Evolutionary conservation across 2,888 invertebrate species (phyloP), one percentile per base, ranked within the genome.

Genomic region (Cheilosia urbana): DNA sequence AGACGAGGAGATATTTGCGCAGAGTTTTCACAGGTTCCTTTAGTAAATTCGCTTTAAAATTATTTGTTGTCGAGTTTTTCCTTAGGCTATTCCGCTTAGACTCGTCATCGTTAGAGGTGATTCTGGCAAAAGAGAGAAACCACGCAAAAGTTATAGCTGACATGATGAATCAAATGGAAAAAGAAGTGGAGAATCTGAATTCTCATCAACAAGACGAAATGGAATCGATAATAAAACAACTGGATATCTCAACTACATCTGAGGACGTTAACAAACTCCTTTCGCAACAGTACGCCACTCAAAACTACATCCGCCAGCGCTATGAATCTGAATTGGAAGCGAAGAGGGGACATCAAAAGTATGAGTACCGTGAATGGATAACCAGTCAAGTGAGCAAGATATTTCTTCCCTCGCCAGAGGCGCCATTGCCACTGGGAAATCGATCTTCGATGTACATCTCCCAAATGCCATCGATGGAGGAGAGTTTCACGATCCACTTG

Each of bases 401-500:
- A 87, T 91, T 91, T 51, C 90, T 91, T 72, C 89, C 89, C 1
- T 91, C 91, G 0, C 90, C 91, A 0, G 90, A 91, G 2, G 89
- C 91, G 15, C 68, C 88, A 5, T 90, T 91, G 0, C 90, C 91
- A 4, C 66, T 92, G 34, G 92, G 92, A n/a, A 92, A 92, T 87
- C 90, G 92, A 9, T 92, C 92, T 2, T 92, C 92, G 7, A 92
- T 92, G 92, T 92, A 92, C 69, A 89, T 92, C 13, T 91, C 92
- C 2, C 92, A 92, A 78, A 92, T 91, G 80, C 92, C 92, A 1
- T 92, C 92, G 2, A 92, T 97, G 89, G 98, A 98, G 93, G 99
- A 99, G 93, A 98, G 98, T 92, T 99, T 99, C 92, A 99, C 99
- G 21, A 98, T 99, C 90, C 98, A 99, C 93, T 94, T 99, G 87